Evolutionary conservation across 2,888 invertebrate genomes (phyloP).

Genomic region (Monoplex corrugatus): DNA sequence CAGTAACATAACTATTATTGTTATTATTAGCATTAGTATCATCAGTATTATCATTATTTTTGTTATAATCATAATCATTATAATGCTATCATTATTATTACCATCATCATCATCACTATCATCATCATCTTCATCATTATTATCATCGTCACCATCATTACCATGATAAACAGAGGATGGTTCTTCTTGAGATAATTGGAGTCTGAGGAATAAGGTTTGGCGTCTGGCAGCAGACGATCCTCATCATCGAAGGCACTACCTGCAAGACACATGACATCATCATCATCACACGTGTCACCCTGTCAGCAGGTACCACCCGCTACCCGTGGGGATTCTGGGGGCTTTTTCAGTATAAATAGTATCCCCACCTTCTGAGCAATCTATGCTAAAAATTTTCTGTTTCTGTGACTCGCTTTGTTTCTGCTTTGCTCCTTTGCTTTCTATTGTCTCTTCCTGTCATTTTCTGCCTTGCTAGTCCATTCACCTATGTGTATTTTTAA

Average conservation of each 20-base stretch:
- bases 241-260: constrained; percentile 78
- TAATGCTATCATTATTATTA: too few species aligned
- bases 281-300: not conserved
- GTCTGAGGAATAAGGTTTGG: constrained; percentile 78
- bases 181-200: constrained; percentile 79
- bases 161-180: constrained; percentile 82
- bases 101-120: not conserved
- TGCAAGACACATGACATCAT: constrained; percentile 52
- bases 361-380: too few species aligned
- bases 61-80: not conserved
- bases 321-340: too few species aligned
- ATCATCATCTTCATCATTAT: constrained; percentile 1
- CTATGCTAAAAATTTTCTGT: too few species aligned
- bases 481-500: too few species aligned
- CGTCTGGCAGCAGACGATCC: constrained; percentile 70
- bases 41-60: not conserved
- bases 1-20: not conserved
- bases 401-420: too few species aligned
- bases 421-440: too few species aligned
- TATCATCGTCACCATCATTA: constrained; percentile 60
- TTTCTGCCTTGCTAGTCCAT: too few species aligned
- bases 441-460: too few species aligned
- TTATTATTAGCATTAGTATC: not conserved
- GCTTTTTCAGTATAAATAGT: too few species aligned
- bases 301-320: too few species aligned